phyloP scores from a whole-genome alignment of 2,888 invertebrate species.

The Eucera pruinosa region DNA sequence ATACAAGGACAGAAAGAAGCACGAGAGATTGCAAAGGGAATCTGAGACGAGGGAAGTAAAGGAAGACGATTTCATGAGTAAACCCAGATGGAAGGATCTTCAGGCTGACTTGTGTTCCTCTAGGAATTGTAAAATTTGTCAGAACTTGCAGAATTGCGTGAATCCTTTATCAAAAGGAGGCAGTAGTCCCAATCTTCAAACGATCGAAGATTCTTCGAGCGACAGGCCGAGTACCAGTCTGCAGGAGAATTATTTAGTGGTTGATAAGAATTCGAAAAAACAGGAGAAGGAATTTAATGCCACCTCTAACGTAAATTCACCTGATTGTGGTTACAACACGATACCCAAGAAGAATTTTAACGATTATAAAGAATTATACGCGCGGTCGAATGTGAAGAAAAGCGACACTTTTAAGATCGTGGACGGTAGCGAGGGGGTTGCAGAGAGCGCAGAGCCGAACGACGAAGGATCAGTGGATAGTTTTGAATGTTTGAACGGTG shows the following conservation, averaged over 20 bases:
- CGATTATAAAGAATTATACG: constrained; percentile 67
- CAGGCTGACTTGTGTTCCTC: constrained; percentile 62
- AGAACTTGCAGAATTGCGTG: constrained; percentile 63
- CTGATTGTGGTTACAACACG: constrained; percentile 76
- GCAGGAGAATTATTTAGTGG: constrained; percentile 79
- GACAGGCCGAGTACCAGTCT: constrained; percentile 73
- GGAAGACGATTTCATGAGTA: constrained; percentile 76
- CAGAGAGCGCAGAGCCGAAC: constrained; percentile 19
- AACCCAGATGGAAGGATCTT: constrained; percentile 77
- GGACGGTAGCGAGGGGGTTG: constrained; percentile 74
- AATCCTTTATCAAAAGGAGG: constrained; percentile 38
- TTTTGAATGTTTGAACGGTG: constrained; percentile 41
- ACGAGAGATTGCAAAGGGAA: constrained; percentile 69
- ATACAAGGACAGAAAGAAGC: constrained; percentile 77
- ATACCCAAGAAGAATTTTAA: constrained; percentile 69
- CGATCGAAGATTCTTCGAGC: constrained; percentile 3
- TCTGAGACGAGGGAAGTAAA: constrained; percentile 51
- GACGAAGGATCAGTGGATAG: constrained; percentile 34
- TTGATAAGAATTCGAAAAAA: constrained; percentile 63
- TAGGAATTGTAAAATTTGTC: constrained; percentile 70
- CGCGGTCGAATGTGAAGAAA: constrained; percentile 78
- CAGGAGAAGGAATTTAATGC: constrained; percentile 23
- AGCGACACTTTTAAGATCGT: constrained; percentile 80
- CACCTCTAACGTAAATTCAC: constrained; percentile 46
- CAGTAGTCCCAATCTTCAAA: too few relatives aligned